phyloP scores from a whole-genome alignment of 2,888 invertebrate genomes.

The Amblyjoppa fuscipennis region DNA sequence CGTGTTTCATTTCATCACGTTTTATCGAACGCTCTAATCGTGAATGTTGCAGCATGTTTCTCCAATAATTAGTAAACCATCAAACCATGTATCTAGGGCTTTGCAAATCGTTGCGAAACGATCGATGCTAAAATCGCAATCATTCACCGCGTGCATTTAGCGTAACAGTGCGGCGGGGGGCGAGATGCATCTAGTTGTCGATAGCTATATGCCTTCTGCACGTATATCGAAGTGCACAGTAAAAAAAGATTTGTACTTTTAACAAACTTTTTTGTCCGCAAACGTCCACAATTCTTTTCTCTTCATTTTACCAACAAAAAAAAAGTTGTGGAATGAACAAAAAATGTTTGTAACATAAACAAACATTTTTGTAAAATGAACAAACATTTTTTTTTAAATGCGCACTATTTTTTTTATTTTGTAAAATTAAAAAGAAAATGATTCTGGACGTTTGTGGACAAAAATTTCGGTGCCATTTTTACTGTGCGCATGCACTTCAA shows the following conservation, averaged over 20 bases:
- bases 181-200: slow-evolving; percentile 43
- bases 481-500: not conserved
- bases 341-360: too few species aligned
- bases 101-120: slow-evolving; percentile 33
- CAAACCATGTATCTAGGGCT: not conserved
- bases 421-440: too few species aligned
- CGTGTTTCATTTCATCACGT: slow-evolving; percentile 39
- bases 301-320: too few species aligned
- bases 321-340: too few species aligned
- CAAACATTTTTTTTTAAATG: slow-evolving; percentile 28
- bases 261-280: too few species aligned
- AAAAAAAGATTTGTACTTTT: too few species aligned
- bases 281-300: too few species aligned
- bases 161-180: not conserved
- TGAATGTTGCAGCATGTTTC: slow-evolving; percentile 50
- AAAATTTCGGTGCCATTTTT: too few species aligned
- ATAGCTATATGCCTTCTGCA: slow-evolving; percentile 25
- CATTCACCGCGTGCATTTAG: slow-evolving; percentile 16
- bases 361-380: too few species aligned
- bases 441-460: too few species aligned
- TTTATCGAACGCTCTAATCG: slow-evolving; percentile 30
- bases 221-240: slow-evolving; percentile 46
- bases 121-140: slow-evolving; percentile 25
- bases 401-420: not conserved
- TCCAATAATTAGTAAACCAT: slow-evolving; percentile 9